Conservation (phyloP, 53 echinoderm and acorn worm genomes). For the Astropecten irregularis region DNA sequence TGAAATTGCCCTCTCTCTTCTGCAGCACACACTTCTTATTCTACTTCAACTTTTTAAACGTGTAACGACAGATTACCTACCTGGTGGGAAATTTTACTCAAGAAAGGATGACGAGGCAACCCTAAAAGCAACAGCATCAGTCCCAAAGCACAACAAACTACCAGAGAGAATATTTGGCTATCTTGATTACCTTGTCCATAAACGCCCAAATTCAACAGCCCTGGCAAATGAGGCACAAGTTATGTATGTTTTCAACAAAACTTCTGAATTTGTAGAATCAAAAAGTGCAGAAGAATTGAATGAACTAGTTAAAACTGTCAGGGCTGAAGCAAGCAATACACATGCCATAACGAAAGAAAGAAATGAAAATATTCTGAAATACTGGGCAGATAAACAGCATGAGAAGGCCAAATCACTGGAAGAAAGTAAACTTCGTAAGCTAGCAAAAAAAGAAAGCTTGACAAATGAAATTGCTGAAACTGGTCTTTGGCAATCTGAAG, state of each 20-base stretch:
- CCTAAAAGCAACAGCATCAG: constrained; percentile 27
- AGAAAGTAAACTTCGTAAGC: constrained; percentile 7
- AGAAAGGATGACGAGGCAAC: constrained; percentile 23
- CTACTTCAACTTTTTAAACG: constrained; percentile 54
- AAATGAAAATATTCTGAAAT: constrained; percentile 29
- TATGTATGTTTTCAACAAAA: constrained; percentile 50
- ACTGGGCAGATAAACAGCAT: constrained; percentile 43
- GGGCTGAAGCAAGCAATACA: constrained; percentile 16
- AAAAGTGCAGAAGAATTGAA: constrained; percentile 21
- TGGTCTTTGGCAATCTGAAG: constrained; percentile 28
- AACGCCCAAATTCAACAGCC: constrained; percentile 49
- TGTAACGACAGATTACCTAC: constrained; percentile 34
- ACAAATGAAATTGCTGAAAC: constrained; percentile 53
- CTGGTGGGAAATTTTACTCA: constrained; percentile 47
- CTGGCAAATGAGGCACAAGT: constrained; percentile 56
- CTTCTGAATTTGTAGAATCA: constrained; percentile 32
- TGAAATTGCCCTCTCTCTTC: constrained; percentile 51
- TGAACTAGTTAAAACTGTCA: constrained; percentile 31
- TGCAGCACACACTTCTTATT: constrained; percentile 23
- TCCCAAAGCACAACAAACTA: constrained; percentile 43
- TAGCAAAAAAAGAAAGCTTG: constrained; percentile 47
- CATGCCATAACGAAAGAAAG: constrained; percentile 30
- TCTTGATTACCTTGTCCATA: constrained; percentile 41
- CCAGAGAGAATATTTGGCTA: constrained; percentile 59
- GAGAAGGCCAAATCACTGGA: constrained; percentile 15